These are phyloP conservation scores for Chloropsis cyanopogon DNA, from an alignment of 2,113 vertebrate genomes.

Conservation along the genomic window DNA sequence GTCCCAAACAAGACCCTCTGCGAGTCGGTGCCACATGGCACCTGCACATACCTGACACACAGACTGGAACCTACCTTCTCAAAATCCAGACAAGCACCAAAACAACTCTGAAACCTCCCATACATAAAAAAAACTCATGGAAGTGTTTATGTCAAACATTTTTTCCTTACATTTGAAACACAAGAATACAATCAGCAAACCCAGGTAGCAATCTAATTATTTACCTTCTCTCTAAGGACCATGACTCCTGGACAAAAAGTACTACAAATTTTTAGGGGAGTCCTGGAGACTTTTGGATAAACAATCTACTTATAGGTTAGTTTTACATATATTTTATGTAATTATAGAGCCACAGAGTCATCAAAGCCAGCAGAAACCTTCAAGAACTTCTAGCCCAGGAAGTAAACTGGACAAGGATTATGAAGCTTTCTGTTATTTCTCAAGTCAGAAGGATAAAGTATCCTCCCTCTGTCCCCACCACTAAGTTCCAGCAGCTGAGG, in stretches of 20 bases:
- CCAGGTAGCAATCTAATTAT: background rate
- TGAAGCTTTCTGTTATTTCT: background rate
- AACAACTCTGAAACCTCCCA: background rate
- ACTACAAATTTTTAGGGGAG: background rate
- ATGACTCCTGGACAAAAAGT: background rate
- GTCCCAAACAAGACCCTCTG: background rate
- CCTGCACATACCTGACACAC: background rate
- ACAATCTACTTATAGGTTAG: background rate
- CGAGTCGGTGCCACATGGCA: background rate
- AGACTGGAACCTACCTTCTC: background rate
- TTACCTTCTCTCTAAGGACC: background rate
- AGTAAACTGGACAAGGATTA: background rate
- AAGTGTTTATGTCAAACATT: background rate
- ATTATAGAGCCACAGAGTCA: background rate
- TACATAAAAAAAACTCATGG: fast-evolving
- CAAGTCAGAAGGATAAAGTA: background rate
- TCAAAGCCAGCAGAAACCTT: background rate
- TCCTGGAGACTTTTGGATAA: background rate
- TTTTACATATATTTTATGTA: background rate
- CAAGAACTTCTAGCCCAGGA: background rate
- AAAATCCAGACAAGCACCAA: background rate
- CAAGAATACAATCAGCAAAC: background rate
- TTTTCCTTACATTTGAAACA: background rate
- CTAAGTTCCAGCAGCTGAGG: background rate
- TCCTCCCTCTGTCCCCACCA: background rate